Evolutionary conservation across 2,113 vertebrate genomes (phyloP).

Genomic region (Aptenodytes forsteri): DNA sequence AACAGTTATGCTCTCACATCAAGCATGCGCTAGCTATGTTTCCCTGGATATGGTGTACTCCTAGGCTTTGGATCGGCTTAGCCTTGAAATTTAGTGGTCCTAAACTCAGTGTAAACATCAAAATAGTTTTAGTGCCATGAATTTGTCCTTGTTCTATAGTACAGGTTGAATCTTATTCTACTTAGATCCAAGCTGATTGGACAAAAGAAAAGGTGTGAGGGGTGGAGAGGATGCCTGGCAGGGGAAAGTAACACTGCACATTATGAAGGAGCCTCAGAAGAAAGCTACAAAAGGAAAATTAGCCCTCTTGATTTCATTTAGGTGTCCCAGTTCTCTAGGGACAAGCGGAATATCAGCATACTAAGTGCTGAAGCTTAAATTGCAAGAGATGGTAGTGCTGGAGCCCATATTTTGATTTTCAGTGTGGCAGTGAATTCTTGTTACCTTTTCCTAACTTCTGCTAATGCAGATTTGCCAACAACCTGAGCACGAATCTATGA

Average conservation of each 20-base stretch:
- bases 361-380: background rate
- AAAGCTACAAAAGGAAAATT: background rate
- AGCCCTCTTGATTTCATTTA: background rate
- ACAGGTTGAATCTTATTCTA: background rate
- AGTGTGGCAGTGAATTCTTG: background rate
- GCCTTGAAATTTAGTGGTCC: background rate
- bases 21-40: rapidly evolving
- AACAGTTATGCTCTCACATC: background rate
- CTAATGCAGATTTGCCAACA: background rate
- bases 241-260: background rate
- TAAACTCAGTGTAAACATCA: background rate
- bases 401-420: background rate
- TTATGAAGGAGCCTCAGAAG: background rate
- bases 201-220: background rate
- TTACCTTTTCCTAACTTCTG: background rate
- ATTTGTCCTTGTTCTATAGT: background rate
- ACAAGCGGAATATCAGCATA: background rate
- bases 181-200: background rate
- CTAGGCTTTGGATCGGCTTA: background rate
- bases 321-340: background rate
- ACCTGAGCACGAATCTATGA: background rate
- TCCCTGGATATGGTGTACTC: background rate
- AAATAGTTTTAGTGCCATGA: background rate
- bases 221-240: background rate
- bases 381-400: background rate